Evolutionary conservation across 2,888 invertebrate genomes (phyloP), one percentile per base, ranked within the genome.

Genomic region (Brachyptera putata): DNA sequence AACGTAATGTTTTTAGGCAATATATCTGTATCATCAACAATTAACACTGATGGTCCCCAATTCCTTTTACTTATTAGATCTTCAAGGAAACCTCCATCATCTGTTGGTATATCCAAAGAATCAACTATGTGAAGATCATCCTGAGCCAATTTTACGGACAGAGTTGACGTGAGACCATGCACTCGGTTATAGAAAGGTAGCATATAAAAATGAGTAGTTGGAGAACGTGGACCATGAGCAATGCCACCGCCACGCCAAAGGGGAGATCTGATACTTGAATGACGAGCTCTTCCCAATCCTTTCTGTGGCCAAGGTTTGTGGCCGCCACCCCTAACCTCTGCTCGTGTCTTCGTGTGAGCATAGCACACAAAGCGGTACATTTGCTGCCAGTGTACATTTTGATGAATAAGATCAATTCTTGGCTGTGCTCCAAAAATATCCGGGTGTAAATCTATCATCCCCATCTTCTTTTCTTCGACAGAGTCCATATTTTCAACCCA

Each of bases 301-400:
- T 99, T 99, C 72, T 99, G 99, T 0, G 92, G 93, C 95, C 96
- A 97, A 0, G 98, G 98, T 70, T 99, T 98, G 24, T 82, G 80
- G 0, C 94, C 94, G 57, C 95, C 93, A 36, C 96, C 96, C 50
- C 84, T 78, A 58, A 91, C 86, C 77, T 99, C 98, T 0, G 90
- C 87, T 59, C 92, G 79, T 0, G 86, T 84, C 72, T 89, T 88
- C 1, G 87, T 82, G 68, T 88, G 80, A 1, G 86, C 87, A 79
- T 86, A 93, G 68, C 87, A 85, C 62, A 97, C 89, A 77, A 79
- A 85, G 72, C 85, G 82, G 73, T 93, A 95, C 65, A 85, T 79
- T 64, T 69, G 77, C 73, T 97, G 96, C 96, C 97, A 97, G 56
- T 77, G 75, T 22, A 93, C 77, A 79, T 98, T 98, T 65, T 84